A percentile compares a stretch with the other conserved stretches of the same genome.
phyloP scores from a whole-genome alignment of 23 tunicate species.

The Ciona savignyi region DNA sequence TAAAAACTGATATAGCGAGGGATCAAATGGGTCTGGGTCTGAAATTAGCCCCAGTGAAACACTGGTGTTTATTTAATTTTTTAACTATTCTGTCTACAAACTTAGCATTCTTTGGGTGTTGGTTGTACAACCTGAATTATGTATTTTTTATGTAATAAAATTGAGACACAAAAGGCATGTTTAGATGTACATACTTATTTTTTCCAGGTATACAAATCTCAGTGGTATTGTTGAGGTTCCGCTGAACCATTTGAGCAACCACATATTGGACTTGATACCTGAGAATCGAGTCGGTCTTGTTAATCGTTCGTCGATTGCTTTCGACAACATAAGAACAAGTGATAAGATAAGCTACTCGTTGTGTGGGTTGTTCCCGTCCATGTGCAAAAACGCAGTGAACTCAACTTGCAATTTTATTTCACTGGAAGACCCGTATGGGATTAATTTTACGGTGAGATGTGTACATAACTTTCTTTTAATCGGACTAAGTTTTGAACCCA shows the following conservation, averaged over 20 bases:
- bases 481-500: no score
- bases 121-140: no score
- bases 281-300: slow-evolving; percentile 2
- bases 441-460: slow-evolving; percentile 6
- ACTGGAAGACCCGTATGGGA: slow-evolving; percentile 1
- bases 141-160: no score
- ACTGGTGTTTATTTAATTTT: no score
- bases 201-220: background rate
- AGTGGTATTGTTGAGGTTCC: slow-evolving; percentile 11
- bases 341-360: background rate
- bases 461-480: background rate
- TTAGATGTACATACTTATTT: no score
- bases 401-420: slow-evolving; percentile 1
- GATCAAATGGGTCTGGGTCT: no score
- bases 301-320: slow-evolving; percentile 1
- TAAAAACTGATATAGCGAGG: no score
- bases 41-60: no score
- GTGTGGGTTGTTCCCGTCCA: background rate
- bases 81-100: no score
- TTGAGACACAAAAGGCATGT: no score
- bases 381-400: background rate
- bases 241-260: background rate
- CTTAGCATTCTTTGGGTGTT: no score
- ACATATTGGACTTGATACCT: background rate
- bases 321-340: background rate